A percentile compares a stretch with the other conserved stretches of the same genome.
These are phyloP conservation scores for chimpanzee (Pan troglodytes) DNA, from an alignment of 2,113 vertebrate species.

Conservation along the genomic window NHGRI_mPanTro3-v2.1_pri NC_072402.2:71160001-71160500, in stretches of 20 bases:
- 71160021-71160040: background rate
- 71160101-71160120: background rate
- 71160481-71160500: background rate
- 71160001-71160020: background rate
- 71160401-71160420: background rate
- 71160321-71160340: background rate
- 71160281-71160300: background rate
- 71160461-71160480: background rate
- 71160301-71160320: background rate
- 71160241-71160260: background rate
- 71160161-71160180: background rate
- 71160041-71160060: background rate
- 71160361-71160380: background rate
- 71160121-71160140: background rate
- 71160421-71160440: background rate
- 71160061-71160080: background rate
- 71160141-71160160: background rate
- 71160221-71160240: background rate
- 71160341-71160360: background rate
- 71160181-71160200: background rate
- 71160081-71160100: background rate
- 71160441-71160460: background rate
- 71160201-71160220: background rate
- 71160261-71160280: background rate
- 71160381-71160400: background rate